Evolutionary conservation across 2,888 invertebrate species (phyloP).

Genomic region (Liopterus haemorrhoidalis): DNA sequence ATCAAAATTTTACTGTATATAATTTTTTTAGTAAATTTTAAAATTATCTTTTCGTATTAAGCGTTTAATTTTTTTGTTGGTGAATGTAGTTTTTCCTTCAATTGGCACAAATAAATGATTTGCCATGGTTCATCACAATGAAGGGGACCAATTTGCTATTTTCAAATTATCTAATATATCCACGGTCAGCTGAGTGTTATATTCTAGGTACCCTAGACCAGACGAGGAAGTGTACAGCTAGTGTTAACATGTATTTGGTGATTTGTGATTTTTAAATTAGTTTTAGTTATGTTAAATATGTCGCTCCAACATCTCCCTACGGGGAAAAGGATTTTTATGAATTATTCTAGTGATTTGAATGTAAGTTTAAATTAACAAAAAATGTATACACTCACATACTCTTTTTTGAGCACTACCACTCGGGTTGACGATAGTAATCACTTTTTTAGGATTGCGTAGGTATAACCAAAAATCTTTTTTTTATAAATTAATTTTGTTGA

Average conservation of each 20-base stretch:
- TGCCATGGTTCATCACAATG: too few relatives aligned
- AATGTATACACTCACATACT: background rate
- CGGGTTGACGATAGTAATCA: too few relatives aligned
- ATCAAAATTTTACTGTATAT: too few relatives aligned
- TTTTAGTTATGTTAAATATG: constrained; percentile 9
- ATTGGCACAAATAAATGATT: too few relatives aligned
- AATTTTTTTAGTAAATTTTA: too few relatives aligned
- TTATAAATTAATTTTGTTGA: too few relatives aligned
- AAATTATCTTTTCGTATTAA: too few relatives aligned
- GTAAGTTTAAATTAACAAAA: constrained; percentile 6
- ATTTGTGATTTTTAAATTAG: background rate
- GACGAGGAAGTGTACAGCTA: constrained; percentile 6
- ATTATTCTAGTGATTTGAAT: constrained; percentile 18
- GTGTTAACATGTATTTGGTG: constrained; percentile 1
- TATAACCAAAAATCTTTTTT: too few relatives aligned
- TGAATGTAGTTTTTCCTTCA: too few relatives aligned
- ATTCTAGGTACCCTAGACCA: background rate
- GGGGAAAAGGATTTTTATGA: constrained; percentile 12
- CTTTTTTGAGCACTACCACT: too few relatives aligned
- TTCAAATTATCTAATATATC: constrained; percentile 16
- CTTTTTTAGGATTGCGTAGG: too few relatives aligned
- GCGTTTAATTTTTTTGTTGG: too few relatives aligned
- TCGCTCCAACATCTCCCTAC: constrained; percentile 17
- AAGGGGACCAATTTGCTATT: constrained; percentile 7
- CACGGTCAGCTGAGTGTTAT: constrained; percentile 5